A percentile compares a stretch with the other conserved stretches of the same genome.
These are phyloP conservation scores for Aphaenogaster floridana DNA, from an alignment of 1,140 invertebrate genomes.

Conservation along the genomic window DNA sequence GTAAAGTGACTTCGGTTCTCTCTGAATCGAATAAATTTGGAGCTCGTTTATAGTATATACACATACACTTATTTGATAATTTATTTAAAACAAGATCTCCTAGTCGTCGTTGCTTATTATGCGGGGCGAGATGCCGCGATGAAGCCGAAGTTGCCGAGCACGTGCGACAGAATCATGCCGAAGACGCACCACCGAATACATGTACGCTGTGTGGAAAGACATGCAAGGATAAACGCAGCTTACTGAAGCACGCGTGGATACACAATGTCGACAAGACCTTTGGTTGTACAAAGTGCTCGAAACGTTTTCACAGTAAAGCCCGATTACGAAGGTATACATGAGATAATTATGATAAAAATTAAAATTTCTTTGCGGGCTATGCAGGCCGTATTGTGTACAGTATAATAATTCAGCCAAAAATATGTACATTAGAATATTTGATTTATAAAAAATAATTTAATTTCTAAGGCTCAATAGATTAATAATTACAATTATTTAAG, in stretches of 20 bases:
- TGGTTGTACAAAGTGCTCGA: conserved; percentile 89
- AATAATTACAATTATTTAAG: too few relatives aligned
- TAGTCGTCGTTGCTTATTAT: conserved; percentile 88
- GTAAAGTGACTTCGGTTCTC: background rate
- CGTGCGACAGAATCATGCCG: conserved; percentile 87
- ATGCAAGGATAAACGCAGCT: conserved; percentile 90
- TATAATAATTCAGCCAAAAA: background rate
- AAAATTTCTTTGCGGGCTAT: background rate
- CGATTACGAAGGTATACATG: conserved; percentile 84
- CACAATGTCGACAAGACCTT: conserved; percentile 88
- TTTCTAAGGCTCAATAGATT: too few relatives aligned
- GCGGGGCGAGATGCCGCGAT: conserved; percentile 89
- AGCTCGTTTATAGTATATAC: background rate
- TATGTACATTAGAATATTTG: background rate
- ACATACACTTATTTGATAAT: conserved; percentile 9
- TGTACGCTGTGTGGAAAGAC: conserved; percentile 89
- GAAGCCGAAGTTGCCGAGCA: conserved; percentile 88
- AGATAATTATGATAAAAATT: background rate
- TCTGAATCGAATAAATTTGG: background rate
- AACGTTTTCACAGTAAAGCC: conserved; percentile 91
- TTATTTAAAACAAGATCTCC: conserved; percentile 79
- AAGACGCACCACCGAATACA: conserved; percentile 88
- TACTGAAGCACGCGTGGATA: conserved; percentile 91
- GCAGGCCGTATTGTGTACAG: background rate
- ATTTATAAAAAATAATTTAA: too few relatives aligned